Evolutionary conservation across 2,888 invertebrate species (phyloP), one percentile per base, ranked within the genome.

Genomic region (Caenorhabditis sp.): DNA sequence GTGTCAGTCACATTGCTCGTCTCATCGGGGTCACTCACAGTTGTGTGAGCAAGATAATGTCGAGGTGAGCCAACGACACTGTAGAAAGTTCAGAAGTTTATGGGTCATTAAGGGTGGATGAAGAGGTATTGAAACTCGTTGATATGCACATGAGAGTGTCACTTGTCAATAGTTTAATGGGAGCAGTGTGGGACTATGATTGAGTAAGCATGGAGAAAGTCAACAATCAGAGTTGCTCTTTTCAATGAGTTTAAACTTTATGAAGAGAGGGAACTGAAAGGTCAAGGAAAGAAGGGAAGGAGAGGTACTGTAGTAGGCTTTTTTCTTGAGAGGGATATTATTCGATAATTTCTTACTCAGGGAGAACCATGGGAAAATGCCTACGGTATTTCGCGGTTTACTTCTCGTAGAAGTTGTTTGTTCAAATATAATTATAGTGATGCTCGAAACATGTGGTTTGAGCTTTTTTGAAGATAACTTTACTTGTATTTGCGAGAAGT

Each of bases 1-100:
- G 89, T 58, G 89, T 90, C 74, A 88, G 87, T 44, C 90, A 90
- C 70, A 90, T 90, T 66, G 90, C 90, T 1, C 76, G 89, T 19
- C 81, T 88, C 41, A 90, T 90, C 68, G 90, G 90, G 5, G 90
- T 90, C 24, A 90, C 90, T 12, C 90, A 90, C 70, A 84, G 84
- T 38, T 90, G 90, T 66, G 90, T 90, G 6, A 86, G 86, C 41
- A 90, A 90, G 76, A 90, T 90, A 58, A 90, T 90, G 90, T 85
- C 88, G 14, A 85, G 88, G 85, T 86, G 31, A 58, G 73, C 12
- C 31, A 10, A 38, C 7, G 7, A 16, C 22, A 76, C 75, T 58
- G 75, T 76, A 58, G 38, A 35, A 28, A 51, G 16, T 14, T 47
- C 5, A 41, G 24, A 61, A 6, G 12, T 41, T 61, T 61, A 41